Conservation (phyloP, 2,113 vertebrate species). For the Toxotes chatareus region DNA sequence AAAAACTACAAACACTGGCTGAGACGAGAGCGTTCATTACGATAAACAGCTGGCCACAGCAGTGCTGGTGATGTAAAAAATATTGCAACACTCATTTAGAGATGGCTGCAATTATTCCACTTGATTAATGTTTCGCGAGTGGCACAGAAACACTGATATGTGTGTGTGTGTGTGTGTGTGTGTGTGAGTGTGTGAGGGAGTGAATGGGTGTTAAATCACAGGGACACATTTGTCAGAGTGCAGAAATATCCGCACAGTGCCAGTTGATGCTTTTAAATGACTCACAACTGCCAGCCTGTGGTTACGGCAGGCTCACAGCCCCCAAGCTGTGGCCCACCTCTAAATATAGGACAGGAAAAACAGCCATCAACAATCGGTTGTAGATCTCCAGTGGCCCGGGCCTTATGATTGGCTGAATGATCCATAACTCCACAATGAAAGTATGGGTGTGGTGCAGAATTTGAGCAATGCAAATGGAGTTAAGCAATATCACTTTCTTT, state of each 20-base stretch:
- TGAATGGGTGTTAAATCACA: conserved; percentile 35
- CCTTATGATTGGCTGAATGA: conserved; percentile 25
- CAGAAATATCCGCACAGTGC: conserved; percentile 43
- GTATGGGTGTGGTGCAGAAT: conserved; percentile 37
- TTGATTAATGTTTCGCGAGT: conserved; percentile 24
- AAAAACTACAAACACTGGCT: not conserved
- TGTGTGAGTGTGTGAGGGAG: not conserved
- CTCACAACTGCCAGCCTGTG: conserved; percentile 50
- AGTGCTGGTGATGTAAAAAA: not conserved
- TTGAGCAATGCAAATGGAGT: not conserved
- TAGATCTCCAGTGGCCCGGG: conserved; percentile 35
- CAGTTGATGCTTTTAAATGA: conserved; percentile 60
- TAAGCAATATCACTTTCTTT: not conserved
- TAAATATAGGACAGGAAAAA: conserved; percentile 70
- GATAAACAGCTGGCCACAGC: not conserved
- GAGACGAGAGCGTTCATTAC: not conserved
- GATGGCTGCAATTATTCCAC: not conserved
- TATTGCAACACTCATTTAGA: not conserved
- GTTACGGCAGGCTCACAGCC: conserved; percentile 22
- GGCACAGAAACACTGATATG: not conserved
- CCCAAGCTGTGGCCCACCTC: conserved; percentile 45
- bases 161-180: conserved; percentile 1
- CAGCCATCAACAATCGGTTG: conserved; percentile 29
- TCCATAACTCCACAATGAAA: conserved; percentile 40
- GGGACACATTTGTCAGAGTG: conserved; percentile 43